phyloP scores from a whole-genome alignment of 2,797 vertebrate species.

The Mormyrus hasselquistii region DNA sequence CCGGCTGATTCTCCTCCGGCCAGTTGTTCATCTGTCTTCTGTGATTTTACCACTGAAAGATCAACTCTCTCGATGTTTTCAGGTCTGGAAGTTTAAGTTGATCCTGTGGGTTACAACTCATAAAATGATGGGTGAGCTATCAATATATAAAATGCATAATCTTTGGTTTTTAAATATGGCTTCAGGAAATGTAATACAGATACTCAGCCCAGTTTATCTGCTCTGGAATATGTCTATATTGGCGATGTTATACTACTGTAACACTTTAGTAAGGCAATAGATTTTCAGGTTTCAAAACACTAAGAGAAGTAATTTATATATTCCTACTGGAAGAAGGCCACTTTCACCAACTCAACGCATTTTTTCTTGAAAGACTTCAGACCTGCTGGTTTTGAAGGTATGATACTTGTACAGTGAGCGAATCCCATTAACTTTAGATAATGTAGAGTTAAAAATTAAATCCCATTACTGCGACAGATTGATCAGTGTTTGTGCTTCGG shows the following conservation, averaged over 20 bases:
- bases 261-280: neutral
- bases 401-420: neutral
- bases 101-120: neutral
- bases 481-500: slow-evolving; percentile 9
- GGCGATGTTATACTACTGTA: neutral
- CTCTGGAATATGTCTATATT: neutral
- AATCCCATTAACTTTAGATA: neutral
- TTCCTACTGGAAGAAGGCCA: neutral
- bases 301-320: neutral
- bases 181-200: neutral
- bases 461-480: neutral
- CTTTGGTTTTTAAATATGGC: slow-evolving; percentile 15
- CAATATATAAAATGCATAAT: neutral
- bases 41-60: neutral
- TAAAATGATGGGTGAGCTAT: neutral
- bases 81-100: neutral
- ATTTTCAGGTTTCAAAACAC: slow-evolving; percentile 1
- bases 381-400: slow-evolving; percentile 10
- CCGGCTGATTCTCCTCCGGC: neutral
- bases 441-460: neutral
- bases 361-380: neutral
- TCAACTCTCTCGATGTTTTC: neutral
- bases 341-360: neutral
- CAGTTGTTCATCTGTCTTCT: neutral
- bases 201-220: neutral